A percentile compares a stretch with the other conserved stretches of the same genome.
phyloP scores from a whole-genome alignment of 2,888 invertebrate genomes.

The Trachelus troglodyta region DNA sequence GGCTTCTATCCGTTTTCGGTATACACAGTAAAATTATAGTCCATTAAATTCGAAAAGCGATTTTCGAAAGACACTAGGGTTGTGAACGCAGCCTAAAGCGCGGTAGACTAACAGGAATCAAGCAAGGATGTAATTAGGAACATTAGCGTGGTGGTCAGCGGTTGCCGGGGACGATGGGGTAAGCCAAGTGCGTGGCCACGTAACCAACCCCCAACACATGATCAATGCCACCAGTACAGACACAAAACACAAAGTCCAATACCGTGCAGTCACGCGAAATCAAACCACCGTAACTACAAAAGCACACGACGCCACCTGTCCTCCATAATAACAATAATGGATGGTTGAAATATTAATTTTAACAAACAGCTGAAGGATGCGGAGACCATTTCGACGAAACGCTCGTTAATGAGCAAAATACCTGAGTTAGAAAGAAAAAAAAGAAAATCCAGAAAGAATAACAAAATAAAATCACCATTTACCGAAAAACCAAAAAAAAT shows the following conservation, averaged over 20 bases:
- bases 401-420: background rate
- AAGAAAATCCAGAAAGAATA: no score
- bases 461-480: no score
- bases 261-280: constrained; percentile 56
- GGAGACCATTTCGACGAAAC: background rate
- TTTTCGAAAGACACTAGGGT: no score
- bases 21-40: no score
- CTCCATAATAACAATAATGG: constrained; percentile 46
- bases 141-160: constrained; percentile 45
- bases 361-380: constrained; percentile 33
- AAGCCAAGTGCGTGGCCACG: no score
- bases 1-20: background rate
- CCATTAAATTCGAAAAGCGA: no score
- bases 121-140: constrained; percentile 47
- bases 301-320: constrained; percentile 45
- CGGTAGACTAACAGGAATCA: constrained; percentile 43
- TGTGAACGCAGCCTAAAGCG: constrained; percentile 17
- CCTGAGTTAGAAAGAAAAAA: no score
- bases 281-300: constrained; percentile 43
- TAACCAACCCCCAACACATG: background rate
- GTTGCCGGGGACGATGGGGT: constrained; percentile 27
- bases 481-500: no score
- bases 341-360: constrained; percentile 53
- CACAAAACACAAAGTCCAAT: constrained; percentile 24
- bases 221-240: background rate